phyloP scores from a whole-genome alignment of 2,797 vertebrate species.

The Rhinoraja longicauda region DNA sequence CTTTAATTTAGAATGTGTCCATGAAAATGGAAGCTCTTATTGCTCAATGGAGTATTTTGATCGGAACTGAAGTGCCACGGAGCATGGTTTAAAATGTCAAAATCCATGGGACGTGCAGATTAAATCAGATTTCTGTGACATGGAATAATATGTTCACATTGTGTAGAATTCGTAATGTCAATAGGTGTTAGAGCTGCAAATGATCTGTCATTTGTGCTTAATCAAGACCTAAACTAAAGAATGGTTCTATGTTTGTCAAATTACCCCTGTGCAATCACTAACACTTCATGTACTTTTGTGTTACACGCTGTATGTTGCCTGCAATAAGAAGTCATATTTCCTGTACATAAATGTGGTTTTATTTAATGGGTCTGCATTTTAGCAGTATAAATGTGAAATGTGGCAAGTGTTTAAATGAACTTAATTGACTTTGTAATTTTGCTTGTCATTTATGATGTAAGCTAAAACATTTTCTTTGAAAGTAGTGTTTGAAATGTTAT shows the following conservation, averaged over 20 bases:
- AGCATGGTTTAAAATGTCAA: not conserved
- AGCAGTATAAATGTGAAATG: constrained; percentile 22
- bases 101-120: not conserved
- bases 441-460: not conserved
- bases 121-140: constrained; percentile 9
- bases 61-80: not conserved
- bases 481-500: not conserved
- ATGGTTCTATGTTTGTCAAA: not conserved
- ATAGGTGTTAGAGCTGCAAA: constrained; percentile 4
- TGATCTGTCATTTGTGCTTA: constrained; percentile 26
- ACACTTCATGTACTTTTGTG: not conserved
- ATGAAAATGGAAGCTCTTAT: not conserved
- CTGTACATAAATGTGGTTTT: constrained; percentile 14
- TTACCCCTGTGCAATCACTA: not conserved
- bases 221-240: constrained; percentile 4
- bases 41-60: not conserved
- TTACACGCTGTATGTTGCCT: not conserved
- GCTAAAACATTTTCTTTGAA: not conserved
- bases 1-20: not conserved
- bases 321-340: constrained; percentile 4
- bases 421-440: constrained; percentile 24
- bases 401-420: constrained; percentile 26
- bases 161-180: constrained; percentile 1
- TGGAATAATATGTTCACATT: constrained; percentile 19
- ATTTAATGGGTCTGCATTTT: not conserved